Conservation (phyloP, 2,797 vertebrate species). For the Neosalanx taihuensis region DNA sequence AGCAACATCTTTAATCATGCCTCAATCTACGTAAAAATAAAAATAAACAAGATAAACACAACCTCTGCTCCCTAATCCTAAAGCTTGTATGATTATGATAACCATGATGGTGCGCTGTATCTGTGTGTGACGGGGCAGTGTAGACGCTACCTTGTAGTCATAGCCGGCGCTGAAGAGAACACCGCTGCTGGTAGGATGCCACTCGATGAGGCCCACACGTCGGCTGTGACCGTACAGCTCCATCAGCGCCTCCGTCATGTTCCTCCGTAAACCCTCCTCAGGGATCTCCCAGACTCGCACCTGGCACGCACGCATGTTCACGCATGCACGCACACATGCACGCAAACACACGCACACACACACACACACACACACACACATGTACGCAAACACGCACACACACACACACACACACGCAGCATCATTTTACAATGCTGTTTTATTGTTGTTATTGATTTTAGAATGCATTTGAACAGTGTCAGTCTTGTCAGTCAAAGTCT, state of each 20-base stretch:
- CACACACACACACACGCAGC: neutral
- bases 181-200: slow-evolving; percentile 95
- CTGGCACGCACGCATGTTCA: slow-evolving; percentile 60
- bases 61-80: neutral
- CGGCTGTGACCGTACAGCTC: slow-evolving; percentile 96
- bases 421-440: neutral
- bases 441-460: neutral
- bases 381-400: neutral
- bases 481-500: neutral
- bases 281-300: slow-evolving; percentile 98
- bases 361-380: slow-evolving; percentile 6
- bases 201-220: slow-evolving; percentile 93
- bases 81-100: neutral
- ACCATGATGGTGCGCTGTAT: neutral
- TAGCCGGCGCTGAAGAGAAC: slow-evolving; percentile 97
- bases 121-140: too few species aligned
- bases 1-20: too few species aligned
- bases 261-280: slow-evolving; percentile 86
- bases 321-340: slow-evolving; percentile 14
- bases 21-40: too few species aligned
- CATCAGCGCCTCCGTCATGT: slow-evolving; percentile 89
- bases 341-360: slow-evolving; percentile 15
- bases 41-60: too few species aligned
- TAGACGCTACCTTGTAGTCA: slow-evolving; percentile 90
- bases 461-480: neutral